Evolutionary conservation across 1,140 invertebrate species (phyloP).

Genomic region (Eumeta japonica): DNA sequence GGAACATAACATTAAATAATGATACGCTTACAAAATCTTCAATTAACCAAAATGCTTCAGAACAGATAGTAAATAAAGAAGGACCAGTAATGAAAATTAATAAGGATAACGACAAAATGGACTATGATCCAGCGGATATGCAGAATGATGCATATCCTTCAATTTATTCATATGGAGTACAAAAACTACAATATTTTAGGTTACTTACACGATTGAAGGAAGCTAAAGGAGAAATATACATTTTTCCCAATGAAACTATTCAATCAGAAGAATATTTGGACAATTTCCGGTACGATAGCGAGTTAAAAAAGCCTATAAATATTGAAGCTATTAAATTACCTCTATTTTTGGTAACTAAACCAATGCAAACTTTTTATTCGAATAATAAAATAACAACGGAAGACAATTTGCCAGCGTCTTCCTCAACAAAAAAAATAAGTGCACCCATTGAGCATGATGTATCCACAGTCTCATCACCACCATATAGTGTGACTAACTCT

Average conservation of each 20-base stretch:
- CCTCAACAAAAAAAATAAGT: conserved; percentile 19
- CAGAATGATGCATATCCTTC: conserved; percentile 52
- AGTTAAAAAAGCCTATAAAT: too few relatives aligned
- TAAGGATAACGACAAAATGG: conserved; percentile 16
- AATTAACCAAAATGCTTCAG: too few relatives aligned
- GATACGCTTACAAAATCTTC: conserved; percentile 6
- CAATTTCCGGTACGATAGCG: conserved; percentile 34
- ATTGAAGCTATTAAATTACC: too few relatives aligned
- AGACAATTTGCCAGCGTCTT: conserved; percentile 12
- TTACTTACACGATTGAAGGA: conserved; percentile 32
- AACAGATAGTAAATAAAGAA: neutral
- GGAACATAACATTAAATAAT: conserved; percentile 18
- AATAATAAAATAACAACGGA: conserved; percentile 10
- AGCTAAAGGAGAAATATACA: conserved; percentile 37
- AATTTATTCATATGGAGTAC: conserved; percentile 39
- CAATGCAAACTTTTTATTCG: too few relatives aligned
- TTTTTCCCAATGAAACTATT: conserved; percentile 30
- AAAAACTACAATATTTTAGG: conserved; percentile 44
- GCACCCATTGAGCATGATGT: conserved; percentile 24
- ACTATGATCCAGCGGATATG: conserved; percentile 40
- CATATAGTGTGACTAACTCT: conserved; percentile 31
- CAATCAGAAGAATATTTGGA: conserved; percentile 23
- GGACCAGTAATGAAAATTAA: conserved; percentile 5
- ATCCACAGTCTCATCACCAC: conserved; percentile 17
- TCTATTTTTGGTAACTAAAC: too few relatives aligned